Conservation (phyloP, 2,797 vertebrate genomes). For the Vipera latastei region DNA sequence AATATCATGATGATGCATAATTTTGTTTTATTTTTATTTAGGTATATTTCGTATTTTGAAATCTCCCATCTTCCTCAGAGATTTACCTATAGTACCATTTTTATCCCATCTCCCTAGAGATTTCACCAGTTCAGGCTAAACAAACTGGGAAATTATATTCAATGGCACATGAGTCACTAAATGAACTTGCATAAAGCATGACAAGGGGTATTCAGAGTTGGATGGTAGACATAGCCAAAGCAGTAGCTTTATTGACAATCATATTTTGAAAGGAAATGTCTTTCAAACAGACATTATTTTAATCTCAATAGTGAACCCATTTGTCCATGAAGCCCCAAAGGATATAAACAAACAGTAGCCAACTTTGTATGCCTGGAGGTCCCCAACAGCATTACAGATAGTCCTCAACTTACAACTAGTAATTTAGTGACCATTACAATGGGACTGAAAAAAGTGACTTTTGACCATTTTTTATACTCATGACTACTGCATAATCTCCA, state of each 20-base stretch:
- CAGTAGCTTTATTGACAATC: not conserved
- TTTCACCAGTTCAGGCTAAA: conserved; percentile 25
- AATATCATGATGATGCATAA: not conserved
- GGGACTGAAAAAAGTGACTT: not conserved
- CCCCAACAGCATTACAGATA: not conserved
- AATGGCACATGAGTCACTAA: conserved; percentile 19
- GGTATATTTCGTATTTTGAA: not conserved
- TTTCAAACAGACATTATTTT: not conserved
- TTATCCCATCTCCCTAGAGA: not conserved
- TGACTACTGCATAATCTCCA: not conserved
- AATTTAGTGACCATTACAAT: not conserved
- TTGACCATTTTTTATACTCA: no score
- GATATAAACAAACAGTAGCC: not conserved
- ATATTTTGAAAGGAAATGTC: not conserved
- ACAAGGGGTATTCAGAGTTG: conserved; percentile 18
- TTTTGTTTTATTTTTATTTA: not conserved
- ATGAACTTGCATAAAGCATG: conserved; percentile 12
- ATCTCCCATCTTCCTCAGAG: not conserved
- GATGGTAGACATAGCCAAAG: conserved; percentile 3
- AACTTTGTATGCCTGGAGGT: not conserved
- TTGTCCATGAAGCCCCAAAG: not conserved
- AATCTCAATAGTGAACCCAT: not conserved
- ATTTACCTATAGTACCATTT: not conserved
- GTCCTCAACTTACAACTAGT: not conserved
- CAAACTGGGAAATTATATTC: conserved; percentile 19